Conservation (phyloP, 2,888 invertebrate genomes). For the Alviniconcha strummeri region DNA sequence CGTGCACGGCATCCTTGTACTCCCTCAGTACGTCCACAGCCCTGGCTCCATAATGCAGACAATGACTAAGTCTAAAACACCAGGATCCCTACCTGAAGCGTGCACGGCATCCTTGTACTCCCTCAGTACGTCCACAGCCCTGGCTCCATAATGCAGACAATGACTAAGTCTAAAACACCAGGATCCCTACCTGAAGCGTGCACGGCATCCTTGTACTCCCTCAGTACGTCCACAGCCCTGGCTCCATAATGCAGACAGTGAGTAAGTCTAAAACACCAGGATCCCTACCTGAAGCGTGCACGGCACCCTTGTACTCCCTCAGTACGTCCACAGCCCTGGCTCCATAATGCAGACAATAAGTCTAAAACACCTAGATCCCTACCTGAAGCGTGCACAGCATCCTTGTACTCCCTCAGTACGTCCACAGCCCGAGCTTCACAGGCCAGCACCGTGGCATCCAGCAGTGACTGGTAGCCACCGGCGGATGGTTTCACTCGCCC, state of each 20-base stretch:
- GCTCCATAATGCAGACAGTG: too few species aligned
- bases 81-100: conserved; percentile 48
- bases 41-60: conserved; percentile 63
- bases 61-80: too few species aligned
- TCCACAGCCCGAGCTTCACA: conserved; percentile 65
- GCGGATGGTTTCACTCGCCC: conserved; percentile 61
- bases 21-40: conserved; percentile 58
- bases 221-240: conserved; percentile 50
- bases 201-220: conserved; percentile 60
- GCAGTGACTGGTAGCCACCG: conserved; percentile 67
- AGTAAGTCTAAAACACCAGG: too few species aligned
- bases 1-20: conserved; percentile 58
- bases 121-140: conserved; percentile 58
- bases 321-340: conserved; percentile 60
- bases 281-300: conserved; percentile 53
- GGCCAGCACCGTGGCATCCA: conserved; percentile 64
- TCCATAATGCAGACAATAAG: conserved; percentile 59
- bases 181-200: conserved; percentile 49
- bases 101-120: conserved; percentile 59
- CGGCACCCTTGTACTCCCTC: conserved; percentile 59
- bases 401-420: conserved; percentile 58
- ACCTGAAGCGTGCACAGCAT: conserved; percentile 57
- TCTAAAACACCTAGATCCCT: conserved; percentile 9
- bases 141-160: conserved; percentile 61
- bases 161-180: too few species aligned